Conservation (phyloP, 2,888 invertebrate genomes). For the Brenthis daphne region DNA sequence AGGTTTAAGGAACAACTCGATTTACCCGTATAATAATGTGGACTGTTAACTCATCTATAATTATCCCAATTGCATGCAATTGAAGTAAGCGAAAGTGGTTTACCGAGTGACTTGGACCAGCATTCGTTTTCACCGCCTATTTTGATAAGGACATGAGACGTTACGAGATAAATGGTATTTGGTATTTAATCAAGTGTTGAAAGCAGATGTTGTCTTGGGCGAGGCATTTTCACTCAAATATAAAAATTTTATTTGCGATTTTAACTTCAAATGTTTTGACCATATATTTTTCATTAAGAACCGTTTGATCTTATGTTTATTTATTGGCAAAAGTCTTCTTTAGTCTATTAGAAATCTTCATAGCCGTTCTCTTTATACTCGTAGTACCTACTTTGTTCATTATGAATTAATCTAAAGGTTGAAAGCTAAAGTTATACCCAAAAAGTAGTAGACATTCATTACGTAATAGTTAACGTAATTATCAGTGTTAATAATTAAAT, state of each 20-base stretch:
- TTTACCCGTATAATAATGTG: no score
- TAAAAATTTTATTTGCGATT: not conserved
- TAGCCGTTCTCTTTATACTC: no score
- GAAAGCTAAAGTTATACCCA: no score
- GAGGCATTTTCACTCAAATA: conserved; percentile 11
- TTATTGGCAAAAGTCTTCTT: no score
- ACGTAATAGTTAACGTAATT: not conserved
- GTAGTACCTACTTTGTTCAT: no score
- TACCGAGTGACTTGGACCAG: conserved; percentile 19
- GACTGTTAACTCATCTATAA: not conserved
- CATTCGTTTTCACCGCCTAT: conserved; percentile 30
- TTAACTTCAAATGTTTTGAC: not conserved
- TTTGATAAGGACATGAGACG: conserved; percentile 28
- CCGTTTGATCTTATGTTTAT: no score
- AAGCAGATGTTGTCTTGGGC: conserved; percentile 6
- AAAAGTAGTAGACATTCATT: not conserved
- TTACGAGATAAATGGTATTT: conserved; percentile 27
- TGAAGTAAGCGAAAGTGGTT: conserved; percentile 36
- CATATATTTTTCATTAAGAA: no score
- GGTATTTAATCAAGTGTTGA: conserved; percentile 27
- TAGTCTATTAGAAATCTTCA: no score
- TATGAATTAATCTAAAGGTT: no score
- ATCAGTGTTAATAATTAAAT: not conserved
- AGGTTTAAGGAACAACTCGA: no score
- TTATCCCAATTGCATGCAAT: conserved; percentile 17